Base-by-base conservation (phyloP, 2,113 vertebrate species). In the Chionodraco myersi region DNA sequence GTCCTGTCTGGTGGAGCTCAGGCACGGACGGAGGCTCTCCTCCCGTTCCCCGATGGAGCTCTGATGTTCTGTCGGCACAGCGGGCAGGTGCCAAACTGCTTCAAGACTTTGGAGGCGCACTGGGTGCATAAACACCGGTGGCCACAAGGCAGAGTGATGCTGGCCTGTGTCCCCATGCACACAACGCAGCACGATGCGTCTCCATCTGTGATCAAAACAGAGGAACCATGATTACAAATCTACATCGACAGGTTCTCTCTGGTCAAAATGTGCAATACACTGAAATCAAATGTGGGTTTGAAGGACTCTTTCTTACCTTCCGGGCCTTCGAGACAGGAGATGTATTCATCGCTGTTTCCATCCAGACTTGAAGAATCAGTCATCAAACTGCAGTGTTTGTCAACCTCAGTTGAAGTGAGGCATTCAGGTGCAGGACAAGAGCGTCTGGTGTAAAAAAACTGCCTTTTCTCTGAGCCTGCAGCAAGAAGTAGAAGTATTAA, bases 41-140 rank as follows among this genome's bases (percentile, higher is more conserved):
- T 1, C 13, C 1, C 23, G 3, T 63, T 41, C 0, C 2, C 21
- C 34, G 10, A 45, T 2, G 12, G 6, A 26, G 3, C 6, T 18
- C 11, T 14, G 77, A 94, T 86, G 0, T 2, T 0, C 1, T 73
- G 54, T 13, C 94, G 88, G 80, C 95, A 96, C 47, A 96, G 84
- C 0, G 94, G 94, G 23, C 95, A 95, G 3, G 26, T 88, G 30
- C 89, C 91, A 47, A 94, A 91, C 13, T 78, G 23, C 6, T 10
- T 1, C 8, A 71, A 0, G 64, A 94, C 41, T 57, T 21, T 91
- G 14, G 1, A 0, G 1, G 10, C 3, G 48, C 94, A 96, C 0
- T 0, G 6, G 1, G 0, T 0, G n/a, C 95, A 96, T 10, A 95
- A n/a, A 82, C 94, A 95, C 14, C 0, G 75, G 74, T 95, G 95